Evolutionary conservation across 1,140 invertebrate species (phyloP).

Genomic region (Oreohelix idahoensis): DNA sequence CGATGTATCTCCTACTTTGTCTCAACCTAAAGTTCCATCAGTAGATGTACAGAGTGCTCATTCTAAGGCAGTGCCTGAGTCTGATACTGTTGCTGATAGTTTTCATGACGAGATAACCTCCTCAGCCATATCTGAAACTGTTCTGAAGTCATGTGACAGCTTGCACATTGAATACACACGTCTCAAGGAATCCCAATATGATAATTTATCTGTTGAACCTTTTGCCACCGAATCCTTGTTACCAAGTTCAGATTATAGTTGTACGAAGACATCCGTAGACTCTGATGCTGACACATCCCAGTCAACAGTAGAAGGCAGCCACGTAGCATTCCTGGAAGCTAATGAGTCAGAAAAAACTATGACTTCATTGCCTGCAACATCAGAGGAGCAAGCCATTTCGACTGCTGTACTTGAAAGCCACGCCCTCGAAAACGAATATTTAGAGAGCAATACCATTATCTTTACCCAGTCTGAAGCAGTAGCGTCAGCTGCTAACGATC

Average conservation of each 20-base stretch:
- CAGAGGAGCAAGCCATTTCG: background rate
- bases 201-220: background rate
- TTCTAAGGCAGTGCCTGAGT: background rate
- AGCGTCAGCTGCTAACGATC: background rate
- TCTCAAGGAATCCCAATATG: background rate
- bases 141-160: background rate
- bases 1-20: background rate
- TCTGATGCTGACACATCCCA: background rate
- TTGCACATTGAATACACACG: background rate
- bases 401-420: background rate
- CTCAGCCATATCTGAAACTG: background rate
- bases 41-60: background rate
- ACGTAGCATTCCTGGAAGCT: background rate
- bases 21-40: background rate
- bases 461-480: background rate
- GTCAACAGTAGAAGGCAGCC: background rate
- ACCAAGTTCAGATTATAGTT: too few species aligned
- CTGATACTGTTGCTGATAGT: too few species aligned
- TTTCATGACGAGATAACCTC: background rate
- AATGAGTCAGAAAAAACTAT: background rate
- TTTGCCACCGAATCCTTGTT: background rate
- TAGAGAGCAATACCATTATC: background rate
- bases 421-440: background rate
- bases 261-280: background rate
- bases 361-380: background rate